Base-by-base conservation (phyloP, 2,888 invertebrate genomes). In the Diabrotica balteata region DNA sequence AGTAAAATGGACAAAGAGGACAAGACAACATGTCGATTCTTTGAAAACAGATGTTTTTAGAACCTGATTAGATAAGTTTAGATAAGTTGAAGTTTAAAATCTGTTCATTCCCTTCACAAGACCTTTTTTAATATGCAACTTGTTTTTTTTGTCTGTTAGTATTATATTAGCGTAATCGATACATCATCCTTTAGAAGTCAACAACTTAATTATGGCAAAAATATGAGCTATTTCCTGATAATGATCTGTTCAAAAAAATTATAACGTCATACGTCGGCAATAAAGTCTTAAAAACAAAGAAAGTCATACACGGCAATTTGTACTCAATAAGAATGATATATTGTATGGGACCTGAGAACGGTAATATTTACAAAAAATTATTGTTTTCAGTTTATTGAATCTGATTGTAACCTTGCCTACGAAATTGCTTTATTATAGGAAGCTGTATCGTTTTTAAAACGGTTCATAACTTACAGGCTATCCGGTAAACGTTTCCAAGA, bases 261-360 rank as follows among this genome's bases (percentile, higher is more conserved):
- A 17, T 17, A 17, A 17, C 17, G 17, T 17, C 17, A 17, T 17
- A 17, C 17, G 17, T 17, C 17, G 17, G 17, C 17, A 17, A 17
- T 17, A 17, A 17, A 17, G 17, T 17, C 17, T 17, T 17, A 17
- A 17, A 17, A 17, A 17, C 17, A 17, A 9, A 32, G 32, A 50
- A 73, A 73, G 73, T 55, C 71, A 75, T 74, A 77, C 76, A 75
- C 74, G 73, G 76, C 66, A 76, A 75, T 79, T 79, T 79, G 79
- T 79, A 79, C 79, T 79, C 76, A 71, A 67, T 72, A 76, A 71
- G 70, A 63, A 76, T 78, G 78, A 79, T 79, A 17, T 17, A 78
- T 76, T 70, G 68, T 73, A 66, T 72, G 66, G 67, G 66, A 75
- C 77, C 77, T 78, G 76, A 77, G 76, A 73, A 75, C 64, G 67